Percentiles rank a stretch among this genome's conserved stretches.
These are phyloP conservation scores for Daboia siamensis DNA, from an alignment of 2,113 vertebrate genomes.

Conservation along the genomic window DNA sequence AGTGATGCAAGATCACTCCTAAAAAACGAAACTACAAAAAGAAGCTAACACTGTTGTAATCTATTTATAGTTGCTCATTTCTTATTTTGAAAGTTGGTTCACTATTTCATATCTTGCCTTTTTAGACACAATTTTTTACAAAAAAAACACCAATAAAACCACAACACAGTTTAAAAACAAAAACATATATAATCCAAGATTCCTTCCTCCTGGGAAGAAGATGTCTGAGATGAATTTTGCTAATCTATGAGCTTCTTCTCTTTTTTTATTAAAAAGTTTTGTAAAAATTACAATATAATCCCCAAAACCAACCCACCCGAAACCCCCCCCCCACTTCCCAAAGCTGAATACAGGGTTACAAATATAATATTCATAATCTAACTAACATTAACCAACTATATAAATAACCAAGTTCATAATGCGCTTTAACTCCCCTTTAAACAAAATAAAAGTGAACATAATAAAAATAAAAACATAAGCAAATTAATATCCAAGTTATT, in stretches of 20 bases:
- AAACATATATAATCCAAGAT: not conserved
- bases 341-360: too few relatives aligned
- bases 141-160: not conserved
- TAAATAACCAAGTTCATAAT: too few relatives aligned
- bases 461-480: too few relatives aligned
- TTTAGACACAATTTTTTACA: not conserved
- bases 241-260: not conserved
- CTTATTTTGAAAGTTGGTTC: constrained; percentile 2
- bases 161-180: not conserved
- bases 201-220: not conserved
- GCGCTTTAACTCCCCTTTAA: too few relatives aligned
- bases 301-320: too few relatives aligned
- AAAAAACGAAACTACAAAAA: constrained; percentile 37
- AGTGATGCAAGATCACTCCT: constrained; percentile 26
- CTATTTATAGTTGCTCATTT: constrained; percentile 42
- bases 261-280: not conserved
- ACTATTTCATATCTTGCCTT: not conserved
- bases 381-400: too few relatives aligned
- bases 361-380: too few relatives aligned
- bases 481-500: too few relatives aligned
- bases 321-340: too few relatives aligned
- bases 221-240: not conserved
- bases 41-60: constrained; percentile 6
- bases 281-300: too few relatives aligned
- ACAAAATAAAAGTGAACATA: too few relatives aligned